Conservation (phyloP, 2,113 vertebrate genomes). For the Podilymbus podiceps region DNA sequence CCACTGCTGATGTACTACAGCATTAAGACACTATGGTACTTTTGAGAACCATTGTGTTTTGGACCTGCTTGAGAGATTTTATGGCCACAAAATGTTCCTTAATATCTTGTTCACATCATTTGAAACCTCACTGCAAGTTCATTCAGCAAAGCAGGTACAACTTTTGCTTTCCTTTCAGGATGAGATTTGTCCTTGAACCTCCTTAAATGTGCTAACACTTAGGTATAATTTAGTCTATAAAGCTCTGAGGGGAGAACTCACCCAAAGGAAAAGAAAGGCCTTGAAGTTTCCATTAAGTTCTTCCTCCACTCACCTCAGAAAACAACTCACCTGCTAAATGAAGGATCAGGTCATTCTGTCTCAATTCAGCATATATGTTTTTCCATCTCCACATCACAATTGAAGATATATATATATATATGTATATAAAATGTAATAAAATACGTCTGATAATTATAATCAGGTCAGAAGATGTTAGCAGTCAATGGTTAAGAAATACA, state of each 20-base stretch:
- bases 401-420: not conserved
- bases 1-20: not conserved
- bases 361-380: not conserved
- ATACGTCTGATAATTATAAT: not conserved
- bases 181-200: not conserved
- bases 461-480: not conserved
- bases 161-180: not conserved
- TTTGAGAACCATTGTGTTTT: not conserved
- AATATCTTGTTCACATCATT: not conserved
- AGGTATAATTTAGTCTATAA: not conserved
- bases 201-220: not conserved
- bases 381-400: not conserved
- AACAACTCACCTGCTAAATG: not conserved
- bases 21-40: not conserved
- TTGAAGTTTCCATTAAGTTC: conserved; percentile 10
- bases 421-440: not conserved
- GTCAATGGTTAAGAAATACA: conserved; percentile 7
- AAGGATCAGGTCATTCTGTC: not conserved
- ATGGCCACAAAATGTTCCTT: not conserved
- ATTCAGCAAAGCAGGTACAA: not conserved
- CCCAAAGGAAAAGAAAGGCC: not conserved
- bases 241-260: not conserved
- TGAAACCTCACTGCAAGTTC: not conserved
- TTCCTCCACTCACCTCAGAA: not conserved
- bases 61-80: not conserved